Evolutionary conservation across 2,113 vertebrate species (phyloP), one percentile per base, ranked within the genome.

Genomic region (Engystomops pustulosus): DNA sequence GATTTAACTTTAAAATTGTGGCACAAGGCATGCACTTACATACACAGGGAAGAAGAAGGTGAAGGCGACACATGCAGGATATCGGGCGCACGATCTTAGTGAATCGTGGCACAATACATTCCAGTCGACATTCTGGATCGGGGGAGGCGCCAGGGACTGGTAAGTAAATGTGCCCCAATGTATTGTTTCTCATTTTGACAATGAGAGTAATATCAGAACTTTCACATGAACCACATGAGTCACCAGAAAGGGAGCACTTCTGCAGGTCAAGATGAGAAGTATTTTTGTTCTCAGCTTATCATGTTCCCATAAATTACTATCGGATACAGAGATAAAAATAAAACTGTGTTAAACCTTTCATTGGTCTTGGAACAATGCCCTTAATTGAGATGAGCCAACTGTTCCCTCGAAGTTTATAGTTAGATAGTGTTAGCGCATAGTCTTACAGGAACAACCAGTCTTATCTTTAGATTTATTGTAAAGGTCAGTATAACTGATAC

Each of bases 281-380:
- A 55, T 76, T 77, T 77, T 55, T 23, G 53, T 41, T 14, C 49
- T 23, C 18, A 34, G 51, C 18, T 77, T 77, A 58, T 77, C 74
- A 77, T 77, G 74, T 77, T 77, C 74, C 74, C 74, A 77, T 77
- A 58, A 77, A 77, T 77, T 77, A 49, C 51, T 58, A 77, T 58
- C 74, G 17, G 74, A 38, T 55, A 55, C 8, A 77, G 34, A 77
- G 27, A 11, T 77, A 58, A 77, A 77, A 58, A 58, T 55, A 77
- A 77, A 38, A 36, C 51, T 55, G 27, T 47, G 45, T 49, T n/a
- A 36, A 76, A 55, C 49, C 32, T 58, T 58, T 77, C 49, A 77
- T 23, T 58, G 49, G 20, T 55, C 74, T 77, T 38, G 74, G 51
- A 77, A 77, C 51, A 55, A 58, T 77, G 74, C 74, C 74, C 51